phyloP scores from a whole-genome alignment of 2,113 vertebrate genomes.

The Irena cyanogastra region DNA sequence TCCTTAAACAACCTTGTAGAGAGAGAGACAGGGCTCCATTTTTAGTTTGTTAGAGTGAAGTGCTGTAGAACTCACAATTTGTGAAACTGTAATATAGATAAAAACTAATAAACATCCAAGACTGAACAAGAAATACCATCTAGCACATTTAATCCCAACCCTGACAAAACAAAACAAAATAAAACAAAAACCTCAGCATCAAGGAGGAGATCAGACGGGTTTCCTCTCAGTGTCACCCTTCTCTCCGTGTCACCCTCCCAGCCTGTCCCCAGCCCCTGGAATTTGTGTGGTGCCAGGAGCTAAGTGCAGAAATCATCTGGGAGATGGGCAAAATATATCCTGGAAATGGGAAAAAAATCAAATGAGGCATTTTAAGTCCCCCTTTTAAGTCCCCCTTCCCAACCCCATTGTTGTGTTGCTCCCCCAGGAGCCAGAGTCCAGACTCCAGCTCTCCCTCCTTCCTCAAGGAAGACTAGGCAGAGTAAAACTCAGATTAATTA shows the following conservation, averaged over 20 bases:
- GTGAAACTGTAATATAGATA: neutral
- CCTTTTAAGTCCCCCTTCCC: neutral
- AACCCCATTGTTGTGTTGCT: neutral
- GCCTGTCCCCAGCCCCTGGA: neutral
- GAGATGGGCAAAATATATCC: neutral
- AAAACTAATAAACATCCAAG: neutral
- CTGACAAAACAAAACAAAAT: neutral
- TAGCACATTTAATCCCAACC: neutral
- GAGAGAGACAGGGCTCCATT: neutral
- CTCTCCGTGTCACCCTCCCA: neutral
- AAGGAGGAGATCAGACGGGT: neutral
- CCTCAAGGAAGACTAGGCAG: neutral
- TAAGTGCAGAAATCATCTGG: neutral
- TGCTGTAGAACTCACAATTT: neutral
- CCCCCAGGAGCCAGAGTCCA: neutral
- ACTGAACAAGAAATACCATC: neutral
- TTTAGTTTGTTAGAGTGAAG: neutral
- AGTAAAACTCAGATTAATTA: neutral
- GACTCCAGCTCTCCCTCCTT: neutral
- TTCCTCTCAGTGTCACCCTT: neutral
- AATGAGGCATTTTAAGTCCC: neutral
- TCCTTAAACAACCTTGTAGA: neutral
- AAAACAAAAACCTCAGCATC: neutral
- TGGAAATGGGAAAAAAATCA: neutral
- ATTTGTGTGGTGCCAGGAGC: neutral